These are phyloP conservation scores for Psittacula cyanocephala DNA, from an alignment of 2,113 vertebrate species.

Conservation along the genomic window DNA sequence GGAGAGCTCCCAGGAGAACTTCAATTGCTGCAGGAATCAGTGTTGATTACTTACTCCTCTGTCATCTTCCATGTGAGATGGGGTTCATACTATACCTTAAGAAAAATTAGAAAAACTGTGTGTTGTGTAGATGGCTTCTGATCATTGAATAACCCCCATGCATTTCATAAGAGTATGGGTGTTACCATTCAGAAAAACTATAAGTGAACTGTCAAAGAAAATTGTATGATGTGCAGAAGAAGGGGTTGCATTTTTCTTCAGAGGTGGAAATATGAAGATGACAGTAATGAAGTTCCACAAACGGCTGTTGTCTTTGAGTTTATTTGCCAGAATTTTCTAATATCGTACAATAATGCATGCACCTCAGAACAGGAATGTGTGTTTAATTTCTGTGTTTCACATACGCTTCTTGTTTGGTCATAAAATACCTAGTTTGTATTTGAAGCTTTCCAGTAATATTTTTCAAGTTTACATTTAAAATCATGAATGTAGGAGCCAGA, in stretches of 20 bases:
- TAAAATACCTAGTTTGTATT: background rate
- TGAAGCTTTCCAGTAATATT: background rate
- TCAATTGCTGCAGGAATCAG: background rate
- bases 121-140: background rate
- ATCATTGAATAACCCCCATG: background rate
- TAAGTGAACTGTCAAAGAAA: slow-evolving; percentile 9
- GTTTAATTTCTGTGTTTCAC: background rate
- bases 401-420: background rate
- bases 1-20: background rate
- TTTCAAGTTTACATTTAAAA: background rate
- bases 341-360: background rate
- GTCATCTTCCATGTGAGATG: background rate
- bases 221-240: background rate
- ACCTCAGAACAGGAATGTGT: background rate
- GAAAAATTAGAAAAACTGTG: background rate
- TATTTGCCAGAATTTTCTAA: background rate
- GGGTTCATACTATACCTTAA: background rate
- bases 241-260: background rate
- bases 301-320: background rate
- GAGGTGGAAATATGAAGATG: background rate
- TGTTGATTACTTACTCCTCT: background rate
- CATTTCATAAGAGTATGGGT: background rate
- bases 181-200: background rate
- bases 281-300: background rate
- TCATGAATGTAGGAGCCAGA: background rate